Evolutionary conservation across 1,140 invertebrate genomes (phyloP), one percentile per base, ranked within the genome.

Genomic region (Paramacrobiotus metropolitanus): DNA sequence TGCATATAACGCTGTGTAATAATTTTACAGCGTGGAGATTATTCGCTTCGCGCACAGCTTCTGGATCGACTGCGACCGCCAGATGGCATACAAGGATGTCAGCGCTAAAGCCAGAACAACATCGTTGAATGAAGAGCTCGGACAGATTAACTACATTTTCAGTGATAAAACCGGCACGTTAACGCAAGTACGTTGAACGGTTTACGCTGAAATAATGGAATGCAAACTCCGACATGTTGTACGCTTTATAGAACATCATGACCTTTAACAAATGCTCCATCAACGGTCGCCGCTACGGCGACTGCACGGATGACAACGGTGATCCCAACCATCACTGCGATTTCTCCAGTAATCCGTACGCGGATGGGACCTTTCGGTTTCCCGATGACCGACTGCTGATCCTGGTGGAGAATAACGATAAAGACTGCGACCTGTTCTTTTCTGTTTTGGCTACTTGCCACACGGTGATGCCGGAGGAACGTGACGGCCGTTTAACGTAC

Each of bases 191-290:
- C n/a, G n/a, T n/a, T n/a, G n/a, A n/a, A n/a, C n/a, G n/a, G n/a
- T n/a, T n/a, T n/a, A n/a, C n/a, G n/a, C n/a, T n/a, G n/a, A n/a
- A n/a, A n/a, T n/a, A n/a, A n/a, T n/a, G n/a, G n/a, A n/a, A n/a
- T n/a, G n/a, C n/a, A n/a, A n/a, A n/a, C n/a, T n/a, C n/a, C n/a
- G n/a, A n/a, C n/a, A n/a, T n/a, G n/a, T n/a, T n/a, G n/a, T n/a
- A n/a, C n/a, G 68, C 20, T 59, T 18, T 68, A 30, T 69, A 95
- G 78, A 98, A 99, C 75, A 95, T 98, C 65, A 99, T 99, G 94
- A 93, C 91, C 30, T 99, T 99, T 73, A 97, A 97, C 73, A 97
- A 97, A 75, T 95, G 90, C 74, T 91, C 91, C 48, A 93, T 99
- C 64, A 84, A 82, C 62, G 92, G 90, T 0, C 80, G 82, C 64